Evolutionary conservation across 2,113 vertebrate species (phyloP).

Genomic region (Trichechus manatus): DNA sequence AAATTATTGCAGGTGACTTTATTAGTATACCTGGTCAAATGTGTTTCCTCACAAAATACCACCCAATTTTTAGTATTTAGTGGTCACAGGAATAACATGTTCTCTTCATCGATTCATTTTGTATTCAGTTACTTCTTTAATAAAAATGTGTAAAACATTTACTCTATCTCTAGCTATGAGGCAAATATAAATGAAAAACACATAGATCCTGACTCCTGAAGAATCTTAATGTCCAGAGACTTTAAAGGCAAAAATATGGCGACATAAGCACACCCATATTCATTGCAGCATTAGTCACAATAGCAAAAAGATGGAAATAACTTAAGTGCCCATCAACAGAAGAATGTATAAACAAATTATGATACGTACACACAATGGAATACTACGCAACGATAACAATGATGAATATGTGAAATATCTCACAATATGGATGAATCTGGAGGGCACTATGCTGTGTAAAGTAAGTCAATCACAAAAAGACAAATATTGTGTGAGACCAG

Average conservation of each 20-base stretch:
- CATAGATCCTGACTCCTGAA: not conserved
- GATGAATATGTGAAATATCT: too few species aligned
- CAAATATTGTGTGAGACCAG: too few species aligned
- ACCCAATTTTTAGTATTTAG: not conserved
- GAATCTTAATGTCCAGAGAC: not conserved
- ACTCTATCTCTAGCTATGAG: not conserved
- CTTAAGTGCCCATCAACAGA: too few species aligned
- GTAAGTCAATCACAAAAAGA: too few species aligned
- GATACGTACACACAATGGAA: too few species aligned
- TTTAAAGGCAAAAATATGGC: not conserved
- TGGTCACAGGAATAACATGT: not conserved
- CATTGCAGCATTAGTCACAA: too few species aligned
- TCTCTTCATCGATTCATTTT: not conserved
- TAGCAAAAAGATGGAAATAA: too few species aligned
- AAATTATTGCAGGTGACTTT: not conserved
- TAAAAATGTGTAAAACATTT: not conserved
- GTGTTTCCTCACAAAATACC: not conserved
- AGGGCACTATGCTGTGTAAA: too few species aligned
- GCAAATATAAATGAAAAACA: not conserved
- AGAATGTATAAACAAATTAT: too few species aligned
- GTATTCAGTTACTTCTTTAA: not conserved
- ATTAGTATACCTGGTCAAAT: not conserved
- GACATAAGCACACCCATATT: not conserved
- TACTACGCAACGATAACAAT: too few species aligned
- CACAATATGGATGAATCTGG: too few species aligned